A percentile compares a stretch with the other conserved stretches of the same genome.
Evolutionary conservation across 2,113 vertebrate species (phyloP).

Genomic region (Amphilophus citrinellus): DNA sequence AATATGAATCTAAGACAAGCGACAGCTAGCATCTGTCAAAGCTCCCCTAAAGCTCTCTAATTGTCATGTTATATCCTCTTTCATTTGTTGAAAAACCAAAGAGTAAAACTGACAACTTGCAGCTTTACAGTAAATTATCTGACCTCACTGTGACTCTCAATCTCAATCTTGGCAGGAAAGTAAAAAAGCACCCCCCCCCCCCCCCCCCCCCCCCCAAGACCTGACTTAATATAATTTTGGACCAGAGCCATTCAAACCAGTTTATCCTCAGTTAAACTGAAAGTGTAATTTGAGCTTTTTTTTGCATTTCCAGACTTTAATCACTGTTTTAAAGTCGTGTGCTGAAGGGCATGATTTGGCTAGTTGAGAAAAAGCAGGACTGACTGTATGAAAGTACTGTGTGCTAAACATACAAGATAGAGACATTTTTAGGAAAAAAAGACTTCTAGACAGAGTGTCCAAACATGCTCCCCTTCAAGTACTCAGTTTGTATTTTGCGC

Average conservation of each 20-base stretch:
- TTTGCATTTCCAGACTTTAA: background rate
- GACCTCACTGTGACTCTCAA: conserved; percentile 4
- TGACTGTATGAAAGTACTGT: background rate
- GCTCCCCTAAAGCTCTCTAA: background rate
- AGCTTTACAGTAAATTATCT: conserved; percentile 19
- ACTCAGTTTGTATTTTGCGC: conserved; percentile 2
- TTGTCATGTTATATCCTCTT: background rate
- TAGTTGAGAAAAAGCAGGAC: background rate
- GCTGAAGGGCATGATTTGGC: background rate
- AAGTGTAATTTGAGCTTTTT: background rate
- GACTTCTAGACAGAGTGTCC: conserved; percentile 33
- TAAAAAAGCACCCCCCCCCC: too few relatives aligned
- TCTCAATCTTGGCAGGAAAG: conserved; percentile 6
- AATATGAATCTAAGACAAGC: background rate
- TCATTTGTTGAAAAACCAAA: background rate
- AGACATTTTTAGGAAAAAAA: conserved; percentile 44
- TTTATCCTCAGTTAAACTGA: background rate
- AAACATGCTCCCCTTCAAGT: conserved; percentile 37
- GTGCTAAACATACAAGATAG: conserved; percentile 7
- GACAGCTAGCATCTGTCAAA: background rate
- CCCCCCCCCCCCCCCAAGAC: background rate
- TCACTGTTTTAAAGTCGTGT: background rate
- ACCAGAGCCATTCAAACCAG: conserved; percentile 9
- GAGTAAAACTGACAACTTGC: conserved; percentile 11
- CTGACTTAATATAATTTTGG: background rate